Evolutionary conservation across 2,888 invertebrate genomes (phyloP), one percentile per base, ranked within the genome.

Genomic region (Ectobius pallidus): DNA sequence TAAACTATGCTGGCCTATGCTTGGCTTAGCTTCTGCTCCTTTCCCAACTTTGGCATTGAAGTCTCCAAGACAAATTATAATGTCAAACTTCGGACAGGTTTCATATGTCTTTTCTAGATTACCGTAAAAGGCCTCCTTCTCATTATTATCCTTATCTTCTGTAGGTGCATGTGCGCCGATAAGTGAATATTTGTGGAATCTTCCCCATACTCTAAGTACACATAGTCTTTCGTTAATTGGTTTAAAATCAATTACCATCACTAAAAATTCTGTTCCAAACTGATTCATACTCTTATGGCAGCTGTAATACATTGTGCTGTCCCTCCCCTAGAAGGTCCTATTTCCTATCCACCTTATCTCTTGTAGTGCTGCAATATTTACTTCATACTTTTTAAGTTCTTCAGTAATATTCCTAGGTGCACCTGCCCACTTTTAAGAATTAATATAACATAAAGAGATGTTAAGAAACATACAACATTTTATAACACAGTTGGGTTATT

Each of bases 221-320:
- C 46, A 46, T 46, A 46, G n/a, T 46, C 46, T 46, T 46, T 46
- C 46, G n/a, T 46, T 46, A n/a, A 46, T n/a, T 11, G 46, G 46
- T 46, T 46, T 46, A n/a, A 46, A 46, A n/a, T 46, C 46, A 9
- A n/a, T 46, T n/a, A 46, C 18, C 18, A n/a, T 46, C n/a, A n/a
- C 11, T n/a, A n/a, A 4, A n/a, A n/a, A 3, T 4, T n/a, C 46
- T 4, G 46, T 46, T 46, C 11, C 18, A 46, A 46, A 46, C 46
- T n/a, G 3, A 46, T 11, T 7, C n/a, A 9, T n/a, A n/a, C 18
- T n/a, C 18, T 46, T n/a, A 46, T 46, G 46, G 46, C 46, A n/a
- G 18, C 46, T n/a, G 4, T 46, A 9, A n/a, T 46, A n/a, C 46
- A n/a, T 46, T 46, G 16, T 46, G n/a, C 46, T 46, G 11, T 46